Conservation (phyloP, 1,140 invertebrate species). For the Tetramorium simillimum region DNA sequence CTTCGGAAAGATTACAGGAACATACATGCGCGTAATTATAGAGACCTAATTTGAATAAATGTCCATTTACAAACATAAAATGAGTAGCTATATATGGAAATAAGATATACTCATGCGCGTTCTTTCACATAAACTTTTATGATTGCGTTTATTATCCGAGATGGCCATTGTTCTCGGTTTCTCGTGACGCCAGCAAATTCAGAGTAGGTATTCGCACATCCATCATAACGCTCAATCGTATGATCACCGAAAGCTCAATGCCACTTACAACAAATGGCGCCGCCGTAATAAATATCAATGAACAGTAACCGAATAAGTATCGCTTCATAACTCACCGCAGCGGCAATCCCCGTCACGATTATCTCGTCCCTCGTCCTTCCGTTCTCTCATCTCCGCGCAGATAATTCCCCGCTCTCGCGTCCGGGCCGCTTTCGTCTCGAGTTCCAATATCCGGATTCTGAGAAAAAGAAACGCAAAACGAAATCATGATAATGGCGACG, state of each 20-base stretch:
- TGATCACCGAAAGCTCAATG: not conserved
- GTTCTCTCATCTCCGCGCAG: not conserved
- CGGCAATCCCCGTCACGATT: not conserved
- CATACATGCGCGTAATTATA: not conserved
- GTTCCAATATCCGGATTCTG: conserved; percentile 8
- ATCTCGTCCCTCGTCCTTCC: not conserved
- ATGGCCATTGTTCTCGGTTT: not conserved
- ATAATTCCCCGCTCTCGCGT: not conserved
- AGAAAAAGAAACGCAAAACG: not conserved
- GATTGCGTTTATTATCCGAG: not conserved
- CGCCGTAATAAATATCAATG: not conserved
- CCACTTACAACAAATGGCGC: not conserved
- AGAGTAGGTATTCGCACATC: not conserved
- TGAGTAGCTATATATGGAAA: not conserved
- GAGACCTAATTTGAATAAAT: not conserved
- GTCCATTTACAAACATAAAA: not conserved
- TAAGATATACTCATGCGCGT: not conserved
- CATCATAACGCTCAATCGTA: no score
- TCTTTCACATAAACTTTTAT: not conserved
- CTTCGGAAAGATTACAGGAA: no score
- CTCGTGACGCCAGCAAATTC: not conserved
- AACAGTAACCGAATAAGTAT: not conserved
- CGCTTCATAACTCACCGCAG: not conserved
- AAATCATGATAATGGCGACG: not conserved
- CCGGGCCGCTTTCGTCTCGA: not conserved